Base-by-base conservation (phyloP, 2,888 invertebrate species). In the Andrena bucephala region DNA sequence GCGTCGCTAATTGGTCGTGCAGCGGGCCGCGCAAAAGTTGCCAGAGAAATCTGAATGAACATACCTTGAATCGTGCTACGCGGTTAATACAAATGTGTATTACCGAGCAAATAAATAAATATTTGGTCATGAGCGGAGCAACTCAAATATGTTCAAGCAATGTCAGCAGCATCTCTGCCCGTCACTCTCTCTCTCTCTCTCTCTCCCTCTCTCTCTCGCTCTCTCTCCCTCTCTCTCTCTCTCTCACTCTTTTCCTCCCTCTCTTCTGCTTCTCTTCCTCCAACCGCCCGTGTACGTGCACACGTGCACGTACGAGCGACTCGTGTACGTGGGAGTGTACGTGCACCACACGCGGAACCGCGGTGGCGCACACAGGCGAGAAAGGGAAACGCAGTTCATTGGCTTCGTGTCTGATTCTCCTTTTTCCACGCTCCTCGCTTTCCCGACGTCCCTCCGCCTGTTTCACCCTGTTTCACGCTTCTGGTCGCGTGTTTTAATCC, bases 101-200 rank as follows among this genome's bases (percentile, higher is more conserved):
- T 91, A 91, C 91, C 90, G 89, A 86, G 91, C 90, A 92, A 92
- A 93, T 91, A 92, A 92, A 93, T 93, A 93, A 93, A 93, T 93
- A 93, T 93, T 93, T 93, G 93, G 91, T 89, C 90, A 91, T 89
- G 88, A 90, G 90, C 90, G 91, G 89, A 92, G 91, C 90, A 92
- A 89, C 89, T 91, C 91, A 92, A 92, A 93, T 92, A 92, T 89
- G 90, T 92, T 91, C 89, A 90, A 92, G 91, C 91, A 89, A 91
- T 92, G 90, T 91, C 90, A 91, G 89, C 89, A 87, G 83, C 90
- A 89, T 89, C 87, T 88, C 90, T 88, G 78, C 85, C 57, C 54
- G 54, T 70, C 78, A 72, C 84, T 82, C 84, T 63, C 68, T 76
- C 78, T 66, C 63, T 52, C 48, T 67, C 83, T 60, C 78, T 59